A percentile compares a stretch with the other conserved stretches of the same genome.
These are phyloP conservation scores for Anolis apletophallus DNA, from an alignment of 2,797 vertebrate genomes.

Conservation along the genomic window DNA sequence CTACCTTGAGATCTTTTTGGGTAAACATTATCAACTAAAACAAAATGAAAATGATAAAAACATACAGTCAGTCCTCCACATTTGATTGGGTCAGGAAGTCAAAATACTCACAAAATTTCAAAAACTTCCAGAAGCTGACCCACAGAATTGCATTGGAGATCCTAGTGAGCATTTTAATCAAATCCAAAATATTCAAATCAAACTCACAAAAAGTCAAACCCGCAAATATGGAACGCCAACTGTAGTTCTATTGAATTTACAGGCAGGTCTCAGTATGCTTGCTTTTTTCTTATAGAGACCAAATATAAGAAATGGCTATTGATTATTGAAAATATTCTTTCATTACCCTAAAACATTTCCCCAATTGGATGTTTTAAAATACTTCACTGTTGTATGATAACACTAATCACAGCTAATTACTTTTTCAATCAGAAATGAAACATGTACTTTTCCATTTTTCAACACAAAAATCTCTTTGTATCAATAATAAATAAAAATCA, in stretches of 20 bases:
- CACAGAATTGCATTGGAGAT: no score
- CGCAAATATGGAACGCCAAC: not conserved
- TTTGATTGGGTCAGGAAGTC: no score
- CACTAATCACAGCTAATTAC: conserved; percentile 7
- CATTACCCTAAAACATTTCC: not conserved
- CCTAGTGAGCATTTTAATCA: no score
- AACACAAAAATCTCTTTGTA: conserved; percentile 9
- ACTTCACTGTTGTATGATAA: conserved; percentile 12
- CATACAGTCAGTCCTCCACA: no score
- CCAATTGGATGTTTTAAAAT: conserved; percentile 35
- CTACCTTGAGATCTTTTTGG: not conserved
- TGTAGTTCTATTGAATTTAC: not conserved
- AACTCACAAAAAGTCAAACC: not conserved
- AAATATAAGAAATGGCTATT: conserved; percentile 6
- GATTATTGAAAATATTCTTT: conserved; percentile 9
- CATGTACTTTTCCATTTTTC: not conserved
- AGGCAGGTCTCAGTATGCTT: not conserved
- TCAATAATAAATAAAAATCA: conserved; percentile 37
- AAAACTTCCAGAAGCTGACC: no score
- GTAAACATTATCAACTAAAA: conserved; percentile 5
- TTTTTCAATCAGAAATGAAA: fast-evolving
- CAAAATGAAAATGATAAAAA: not conserved
- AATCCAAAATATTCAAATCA: no score
- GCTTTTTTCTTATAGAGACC: not conserved
- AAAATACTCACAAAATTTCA: no score